A percentile compares a stretch with the other conserved stretches of the same genome.
Evolutionary conservation across 92 coral and sea anemone genomes (phyloP).

Genomic region (Epizoanthus fatuus): DNA sequence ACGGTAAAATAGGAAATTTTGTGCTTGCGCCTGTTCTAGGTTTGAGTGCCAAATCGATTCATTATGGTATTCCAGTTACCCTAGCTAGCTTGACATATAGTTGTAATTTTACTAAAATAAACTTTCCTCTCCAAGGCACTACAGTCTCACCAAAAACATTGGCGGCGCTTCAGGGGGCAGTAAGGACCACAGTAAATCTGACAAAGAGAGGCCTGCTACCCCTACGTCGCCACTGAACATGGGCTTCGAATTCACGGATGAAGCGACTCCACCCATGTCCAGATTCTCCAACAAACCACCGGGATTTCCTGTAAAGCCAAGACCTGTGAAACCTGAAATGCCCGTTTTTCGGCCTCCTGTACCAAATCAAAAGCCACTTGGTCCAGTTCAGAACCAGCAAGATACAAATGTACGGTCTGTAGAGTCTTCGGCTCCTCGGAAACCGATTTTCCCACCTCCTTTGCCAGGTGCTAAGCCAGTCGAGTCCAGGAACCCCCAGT

Average conservation of each 20-base stretch:
- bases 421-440: neutral
- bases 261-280: neutral
- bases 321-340: conserved; percentile 14
- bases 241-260: conserved; percentile 9
- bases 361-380: neutral
- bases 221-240: conserved; percentile 34
- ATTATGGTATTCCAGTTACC: neutral
- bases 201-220: conserved; percentile 3
- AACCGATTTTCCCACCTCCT: conserved; percentile 8
- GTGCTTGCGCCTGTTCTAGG: too few species aligned
- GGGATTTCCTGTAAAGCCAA: neutral
- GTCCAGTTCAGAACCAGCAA: neutral
- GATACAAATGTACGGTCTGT: neutral
- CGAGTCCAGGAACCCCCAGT: neutral
- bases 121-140: conserved; percentile 2
- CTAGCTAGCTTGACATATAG: neutral
- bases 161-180: neutral
- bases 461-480: neutral
- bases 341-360: neutral
- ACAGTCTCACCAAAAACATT: conserved; percentile 39
- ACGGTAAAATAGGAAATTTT: too few species aligned
- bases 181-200: neutral
- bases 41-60: too few species aligned
- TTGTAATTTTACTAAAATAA: neutral
- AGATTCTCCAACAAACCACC: neutral